Evolutionary conservation across 2,888 invertebrate species (phyloP).

Genomic region (Leptodirus hochenwartii): DNA sequence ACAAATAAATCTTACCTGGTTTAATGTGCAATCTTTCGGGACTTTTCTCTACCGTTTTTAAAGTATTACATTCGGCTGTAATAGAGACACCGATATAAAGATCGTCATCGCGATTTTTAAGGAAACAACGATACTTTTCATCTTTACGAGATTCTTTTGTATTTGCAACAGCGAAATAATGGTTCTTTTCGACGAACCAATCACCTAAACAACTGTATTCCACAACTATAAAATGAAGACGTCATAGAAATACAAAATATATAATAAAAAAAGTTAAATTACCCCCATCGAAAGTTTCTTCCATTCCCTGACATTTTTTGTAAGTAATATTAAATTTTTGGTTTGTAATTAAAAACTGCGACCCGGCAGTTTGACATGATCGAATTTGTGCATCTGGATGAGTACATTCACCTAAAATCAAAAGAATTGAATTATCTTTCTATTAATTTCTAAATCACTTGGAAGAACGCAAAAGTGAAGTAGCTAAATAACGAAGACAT

Average conservation of each 20-base stretch:
- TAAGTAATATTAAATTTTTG: conserved; percentile 94
- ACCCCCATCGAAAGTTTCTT: conserved; percentile 74
- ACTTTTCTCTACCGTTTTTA: conserved; percentile 86
- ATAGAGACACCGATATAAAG: conserved; percentile 82
- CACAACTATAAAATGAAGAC: conserved; percentile 36
- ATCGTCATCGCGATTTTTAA: conserved; percentile 88
- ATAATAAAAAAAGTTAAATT: conserved; percentile 10
- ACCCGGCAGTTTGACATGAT: conserved; percentile 91
- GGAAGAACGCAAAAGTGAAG: too few relatives aligned
- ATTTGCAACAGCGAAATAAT: conserved; percentile 93
- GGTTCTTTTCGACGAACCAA: conserved; percentile 92
- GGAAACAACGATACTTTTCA: conserved; percentile 85
- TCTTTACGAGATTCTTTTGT: conserved; percentile 90
- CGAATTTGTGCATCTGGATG: conserved; percentile 76
- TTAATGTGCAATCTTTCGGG: conserved; percentile 75
- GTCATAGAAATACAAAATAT: conserved; percentile 3
- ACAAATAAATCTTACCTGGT: conserved; percentile 45
- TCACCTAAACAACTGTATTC: conserved; percentile 88
- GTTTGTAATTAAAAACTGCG: conserved; percentile 88
- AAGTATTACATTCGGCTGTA: conserved; percentile 80
- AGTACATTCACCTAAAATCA: conserved; percentile 82
- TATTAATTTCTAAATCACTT: too few relatives aligned
- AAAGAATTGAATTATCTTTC: too few relatives aligned
- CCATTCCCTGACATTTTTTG: conserved; percentile 76
- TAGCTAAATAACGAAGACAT: too few relatives aligned